Conservation (phyloP, 2,797 vertebrate genomes). For the Allobates femoralis region DNA sequence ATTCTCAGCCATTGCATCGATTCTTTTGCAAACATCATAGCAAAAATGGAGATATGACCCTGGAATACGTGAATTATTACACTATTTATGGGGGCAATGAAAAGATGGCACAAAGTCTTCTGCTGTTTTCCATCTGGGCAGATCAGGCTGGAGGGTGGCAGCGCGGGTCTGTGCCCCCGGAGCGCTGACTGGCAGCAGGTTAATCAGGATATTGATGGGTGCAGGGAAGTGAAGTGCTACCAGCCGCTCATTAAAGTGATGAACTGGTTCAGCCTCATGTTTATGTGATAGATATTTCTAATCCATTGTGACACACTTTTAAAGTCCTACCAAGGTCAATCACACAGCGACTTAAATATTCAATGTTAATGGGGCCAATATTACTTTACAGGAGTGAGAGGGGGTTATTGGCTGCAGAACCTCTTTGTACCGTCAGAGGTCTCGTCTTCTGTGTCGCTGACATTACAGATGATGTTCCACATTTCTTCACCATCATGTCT, state of each 20-base stretch:
- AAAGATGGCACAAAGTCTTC: not conserved
- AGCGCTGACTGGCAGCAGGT: constrained; percentile 55
- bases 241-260: constrained; percentile 56
- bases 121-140: not conserved
- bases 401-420: not conserved
- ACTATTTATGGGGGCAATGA: too few relatives aligned
- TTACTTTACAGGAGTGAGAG: not conserved
- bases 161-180: not conserved
- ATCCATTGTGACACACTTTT: constrained; percentile 43
- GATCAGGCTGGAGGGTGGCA: not conserved
- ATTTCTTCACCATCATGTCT: too few relatives aligned
- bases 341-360: constrained; percentile 5
- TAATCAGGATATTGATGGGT: constrained; percentile 61
- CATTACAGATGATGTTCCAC: too few relatives aligned
- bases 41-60: too few relatives aligned
- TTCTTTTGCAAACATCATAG: too few relatives aligned
- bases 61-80: not conserved
- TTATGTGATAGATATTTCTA: constrained; percentile 55
- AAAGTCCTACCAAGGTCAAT: constrained; percentile 49
- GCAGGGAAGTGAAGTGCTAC: not conserved
- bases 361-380: constrained; percentile 4
- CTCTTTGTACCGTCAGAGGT: not conserved
- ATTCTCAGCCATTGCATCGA: too few relatives aligned
- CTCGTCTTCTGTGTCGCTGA: not conserved
- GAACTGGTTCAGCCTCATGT: constrained; percentile 54